phyloP scores from a whole-genome alignment of 1,140 invertebrate genomes.

The Drosophila sp. region DNA sequence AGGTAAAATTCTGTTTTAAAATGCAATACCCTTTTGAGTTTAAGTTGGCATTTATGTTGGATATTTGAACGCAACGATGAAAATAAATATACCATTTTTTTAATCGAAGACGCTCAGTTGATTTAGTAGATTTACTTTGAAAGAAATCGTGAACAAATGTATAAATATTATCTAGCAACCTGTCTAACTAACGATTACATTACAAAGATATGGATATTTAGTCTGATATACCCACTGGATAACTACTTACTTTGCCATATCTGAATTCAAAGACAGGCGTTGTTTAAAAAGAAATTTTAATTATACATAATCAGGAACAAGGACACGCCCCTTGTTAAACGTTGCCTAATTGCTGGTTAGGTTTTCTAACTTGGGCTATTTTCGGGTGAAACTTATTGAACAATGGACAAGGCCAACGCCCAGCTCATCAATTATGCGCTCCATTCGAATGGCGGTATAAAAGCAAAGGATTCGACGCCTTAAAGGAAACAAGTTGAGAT shows the following conservation, averaged over 20 bases:
- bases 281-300: conserved; percentile 56
- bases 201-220: no score
- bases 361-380: conserved; percentile 18
- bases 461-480: conserved; percentile 25
- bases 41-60: no score
- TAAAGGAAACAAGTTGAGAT: background rate
- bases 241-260: background rate
- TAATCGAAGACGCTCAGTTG: no score
- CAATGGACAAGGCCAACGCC: conserved; percentile 53
- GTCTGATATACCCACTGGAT: background rate
- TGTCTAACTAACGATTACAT: no score
- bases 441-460: conserved; percentile 29
- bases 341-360: conserved; percentile 68
- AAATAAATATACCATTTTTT: no score
- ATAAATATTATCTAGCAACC: no score
- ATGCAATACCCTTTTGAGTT: no score
- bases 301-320: conserved; percentile 49
- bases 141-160: no score
- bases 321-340: conserved; percentile 38
- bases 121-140: no score
- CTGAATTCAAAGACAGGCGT: background rate
- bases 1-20: no score
- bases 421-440: conserved; percentile 68
- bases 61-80: no score
- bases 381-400: conserved; percentile 58